A percentile compares a stretch with the other conserved stretches of the same genome.
These are phyloP conservation scores for Ormyrus rosae DNA, from an alignment of 2,888 invertebrate species.

Conservation along the genomic window DNA sequence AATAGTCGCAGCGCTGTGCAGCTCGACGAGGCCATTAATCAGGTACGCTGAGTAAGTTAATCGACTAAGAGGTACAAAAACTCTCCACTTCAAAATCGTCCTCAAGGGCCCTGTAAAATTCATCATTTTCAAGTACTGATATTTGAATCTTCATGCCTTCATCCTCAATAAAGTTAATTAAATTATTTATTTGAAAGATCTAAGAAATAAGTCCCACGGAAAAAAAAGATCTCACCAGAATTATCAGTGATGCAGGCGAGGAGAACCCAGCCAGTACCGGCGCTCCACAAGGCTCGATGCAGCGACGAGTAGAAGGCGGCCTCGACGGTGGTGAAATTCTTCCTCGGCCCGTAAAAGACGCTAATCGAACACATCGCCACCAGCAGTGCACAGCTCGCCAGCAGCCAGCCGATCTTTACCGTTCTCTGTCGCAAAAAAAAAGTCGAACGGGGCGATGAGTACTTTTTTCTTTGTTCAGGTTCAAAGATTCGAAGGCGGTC, in stretches of 20 bases:
- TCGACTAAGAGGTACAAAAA: constrained; percentile 82
- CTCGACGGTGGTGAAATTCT: constrained; percentile 79
- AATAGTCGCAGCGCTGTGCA: constrained; percentile 81
- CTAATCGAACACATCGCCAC: constrained; percentile 81
- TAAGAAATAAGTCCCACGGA: neutral
- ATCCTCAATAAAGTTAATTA: no score
- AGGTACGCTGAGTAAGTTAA: constrained; percentile 86
- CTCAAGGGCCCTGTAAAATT: constrained; percentile 77
- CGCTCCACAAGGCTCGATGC: constrained; percentile 83
- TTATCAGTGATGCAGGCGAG: constrained; percentile 82
- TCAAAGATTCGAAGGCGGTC: no score
- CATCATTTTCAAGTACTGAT: no score
- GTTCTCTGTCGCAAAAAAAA: constrained; percentile 58
- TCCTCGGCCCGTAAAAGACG: constrained; percentile 81
- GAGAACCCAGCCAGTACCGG: constrained; percentile 81
- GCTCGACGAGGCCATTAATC: constrained; percentile 83
- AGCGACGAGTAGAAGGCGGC: constrained; percentile 82
- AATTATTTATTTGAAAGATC: neutral
- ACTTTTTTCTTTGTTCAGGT: no score
- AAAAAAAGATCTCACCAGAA: constrained; percentile 76
- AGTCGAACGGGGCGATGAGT: neutral
- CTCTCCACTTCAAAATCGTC: constrained; percentile 80
- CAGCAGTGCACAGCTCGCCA: constrained; percentile 66
- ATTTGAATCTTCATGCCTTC: no score
- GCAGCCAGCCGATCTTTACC: constrained; percentile 65